phyloP scores from a whole-genome alignment of 2,797 vertebrate genomes.

The Limosa lapponica region DNA sequence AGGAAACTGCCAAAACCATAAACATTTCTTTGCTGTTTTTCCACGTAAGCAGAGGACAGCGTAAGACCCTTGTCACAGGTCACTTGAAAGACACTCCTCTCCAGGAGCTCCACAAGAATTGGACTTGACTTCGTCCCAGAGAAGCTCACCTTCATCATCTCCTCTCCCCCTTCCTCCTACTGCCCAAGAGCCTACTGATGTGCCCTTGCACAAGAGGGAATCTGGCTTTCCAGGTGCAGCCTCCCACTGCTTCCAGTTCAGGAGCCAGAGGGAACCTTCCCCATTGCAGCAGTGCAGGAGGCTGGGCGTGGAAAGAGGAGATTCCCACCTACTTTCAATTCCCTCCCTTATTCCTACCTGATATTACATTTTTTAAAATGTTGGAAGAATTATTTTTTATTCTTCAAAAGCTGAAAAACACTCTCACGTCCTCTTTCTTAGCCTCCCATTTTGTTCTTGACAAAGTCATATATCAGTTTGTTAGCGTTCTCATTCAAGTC shows the following conservation, averaged over 20 bases:
- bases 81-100: background rate
- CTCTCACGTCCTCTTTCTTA: background rate
- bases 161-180: background rate
- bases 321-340: background rate
- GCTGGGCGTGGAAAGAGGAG: background rate
- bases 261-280: background rate
- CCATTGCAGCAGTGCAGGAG: fast-evolving
- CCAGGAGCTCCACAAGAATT: background rate
- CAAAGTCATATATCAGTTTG: background rate
- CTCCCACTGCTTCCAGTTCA: background rate
- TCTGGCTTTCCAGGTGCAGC: background rate
- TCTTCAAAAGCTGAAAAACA: background rate
- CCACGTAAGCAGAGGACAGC: background rate
- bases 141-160: background rate
- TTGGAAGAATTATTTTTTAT: background rate
- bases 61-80: fast-evolving
- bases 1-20: background rate
- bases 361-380: fast-evolving
- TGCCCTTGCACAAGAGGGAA: no score
- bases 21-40: background rate
- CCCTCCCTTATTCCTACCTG: background rate
- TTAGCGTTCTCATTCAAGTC: background rate
- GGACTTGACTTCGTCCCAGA: background rate
- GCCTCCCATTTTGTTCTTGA: background rate
- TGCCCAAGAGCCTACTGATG: fast-evolving